These are phyloP conservation scores for Nebria ingens DNA, from an alignment of 1,140 invertebrate genomes.

Conservation along the genomic window DNA sequence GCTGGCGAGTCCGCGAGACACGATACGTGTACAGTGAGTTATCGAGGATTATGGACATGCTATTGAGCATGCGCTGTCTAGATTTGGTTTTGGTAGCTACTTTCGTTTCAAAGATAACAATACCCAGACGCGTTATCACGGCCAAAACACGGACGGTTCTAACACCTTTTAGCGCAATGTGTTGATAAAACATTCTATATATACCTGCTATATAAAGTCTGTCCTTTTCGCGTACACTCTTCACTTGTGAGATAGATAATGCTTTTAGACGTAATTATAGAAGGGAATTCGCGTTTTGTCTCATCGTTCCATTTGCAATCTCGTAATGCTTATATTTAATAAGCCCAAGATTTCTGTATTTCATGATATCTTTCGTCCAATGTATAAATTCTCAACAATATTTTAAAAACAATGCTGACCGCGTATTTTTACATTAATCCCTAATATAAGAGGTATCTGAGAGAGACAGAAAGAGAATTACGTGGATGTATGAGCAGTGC, in stretches of 20 bases:
- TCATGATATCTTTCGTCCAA: background rate
- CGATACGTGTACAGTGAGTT: background rate
- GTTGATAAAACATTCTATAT: slow-evolving; percentile 1
- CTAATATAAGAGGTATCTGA: background rate
- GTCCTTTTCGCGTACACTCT: background rate
- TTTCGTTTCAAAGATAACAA: background rate
- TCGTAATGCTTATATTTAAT: background rate
- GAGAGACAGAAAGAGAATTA: background rate
- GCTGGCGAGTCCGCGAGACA: background rate
- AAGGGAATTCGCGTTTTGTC: background rate
- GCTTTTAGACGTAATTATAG: background rate
- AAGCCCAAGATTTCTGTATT: background rate
- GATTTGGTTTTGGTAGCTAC: background rate
- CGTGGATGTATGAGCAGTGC: too few species aligned
- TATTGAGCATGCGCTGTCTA: background rate
- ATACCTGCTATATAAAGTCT: background rate
- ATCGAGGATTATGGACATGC: background rate
- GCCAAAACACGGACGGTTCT: background rate
- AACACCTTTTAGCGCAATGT: background rate
- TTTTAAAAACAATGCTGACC: background rate
- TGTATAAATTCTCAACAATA: background rate
- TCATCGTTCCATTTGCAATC: background rate
- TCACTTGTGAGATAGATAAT: background rate
- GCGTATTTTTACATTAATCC: background rate
- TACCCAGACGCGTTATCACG: background rate